Conservation (phyloP, 2,797 vertebrate genomes). For the Gouania willdenowi region DNA sequence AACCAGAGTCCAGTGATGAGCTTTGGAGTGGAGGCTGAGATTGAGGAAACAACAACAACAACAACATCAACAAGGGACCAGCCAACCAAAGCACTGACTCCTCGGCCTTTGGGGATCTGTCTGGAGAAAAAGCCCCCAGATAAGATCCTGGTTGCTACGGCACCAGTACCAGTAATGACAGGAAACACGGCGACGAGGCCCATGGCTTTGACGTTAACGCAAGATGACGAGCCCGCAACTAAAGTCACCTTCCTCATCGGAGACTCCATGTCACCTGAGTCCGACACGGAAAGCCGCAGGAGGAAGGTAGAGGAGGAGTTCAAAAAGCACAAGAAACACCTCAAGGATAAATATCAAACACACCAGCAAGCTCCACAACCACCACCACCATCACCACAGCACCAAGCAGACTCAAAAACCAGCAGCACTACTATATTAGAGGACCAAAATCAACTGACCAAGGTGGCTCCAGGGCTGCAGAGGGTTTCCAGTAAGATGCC, state of each 20-base stretch:
- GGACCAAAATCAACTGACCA: conserved; percentile 86
- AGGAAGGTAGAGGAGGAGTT: conserved; percentile 83
- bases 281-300: conserved; percentile 90
- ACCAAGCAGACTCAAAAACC: conserved; percentile 21
- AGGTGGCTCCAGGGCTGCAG: conserved; percentile 63
- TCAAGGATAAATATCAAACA: conserved; percentile 63
- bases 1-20: conserved; percentile 25
- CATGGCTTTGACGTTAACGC: conserved; percentile 64
- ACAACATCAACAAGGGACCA: too few species aligned
- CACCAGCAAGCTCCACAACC: conserved; percentile 53
- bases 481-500: conserved; percentile 72
- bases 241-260: conserved; percentile 98
- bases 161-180: conserved; percentile 21
- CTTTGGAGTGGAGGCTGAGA: conserved; percentile 39
- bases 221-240: conserved; percentile 70
- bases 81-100: conserved; percentile 26
- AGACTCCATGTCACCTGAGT: conserved; percentile 96
- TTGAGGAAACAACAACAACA: conserved; percentile 49
- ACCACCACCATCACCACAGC: too few species aligned
- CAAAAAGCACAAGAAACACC: conserved; percentile 78
- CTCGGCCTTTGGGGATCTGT: conserved; percentile 61
- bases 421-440: conserved; percentile 60
- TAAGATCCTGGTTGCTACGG: conserved; percentile 65
- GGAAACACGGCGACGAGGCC: conserved; percentile 19
- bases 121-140: conserved; percentile 91